Evolutionary conservation across 1,140 invertebrate genomes (phyloP).

Genomic region (Drosophila teissieri): DNA sequence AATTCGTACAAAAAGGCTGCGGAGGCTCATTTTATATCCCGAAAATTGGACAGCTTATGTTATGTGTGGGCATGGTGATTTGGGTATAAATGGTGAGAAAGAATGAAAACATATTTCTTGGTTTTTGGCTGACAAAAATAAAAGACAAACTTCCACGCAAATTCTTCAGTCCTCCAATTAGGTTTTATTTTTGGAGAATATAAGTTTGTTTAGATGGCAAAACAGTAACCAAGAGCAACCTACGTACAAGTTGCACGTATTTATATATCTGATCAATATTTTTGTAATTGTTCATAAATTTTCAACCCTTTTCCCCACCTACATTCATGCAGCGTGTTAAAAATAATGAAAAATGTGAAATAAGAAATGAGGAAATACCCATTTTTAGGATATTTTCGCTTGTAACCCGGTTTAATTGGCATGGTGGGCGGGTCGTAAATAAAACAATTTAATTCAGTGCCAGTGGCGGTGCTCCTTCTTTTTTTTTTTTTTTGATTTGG

Average conservation of each 20-base stretch:
- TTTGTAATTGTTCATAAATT: background rate
- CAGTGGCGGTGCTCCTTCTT: background rate
- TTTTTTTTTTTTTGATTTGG: background rate
- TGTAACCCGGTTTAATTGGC: constrained; percentile 2
- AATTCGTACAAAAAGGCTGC: background rate
- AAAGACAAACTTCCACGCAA: no score
- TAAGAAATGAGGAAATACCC: background rate
- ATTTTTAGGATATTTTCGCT: background rate
- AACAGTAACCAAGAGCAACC: no score
- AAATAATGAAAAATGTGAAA: background rate
- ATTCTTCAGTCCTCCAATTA: no score
- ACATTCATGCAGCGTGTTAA: background rate
- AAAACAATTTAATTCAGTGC: constrained; percentile 3
- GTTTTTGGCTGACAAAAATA: no score
- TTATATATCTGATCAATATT: background rate
- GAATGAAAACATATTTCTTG: no score
- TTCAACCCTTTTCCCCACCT: background rate
- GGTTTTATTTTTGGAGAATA: no score
- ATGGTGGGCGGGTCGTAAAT: background rate
- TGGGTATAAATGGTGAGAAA: no score
- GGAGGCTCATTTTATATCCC: background rate
- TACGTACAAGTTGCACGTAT: no score
- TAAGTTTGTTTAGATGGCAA: no score
- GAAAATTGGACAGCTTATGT: background rate
- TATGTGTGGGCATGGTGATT: no score